phyloP scores from a whole-genome alignment of 2,888 invertebrate genomes.

The Ametastegia equiseti region DNA sequence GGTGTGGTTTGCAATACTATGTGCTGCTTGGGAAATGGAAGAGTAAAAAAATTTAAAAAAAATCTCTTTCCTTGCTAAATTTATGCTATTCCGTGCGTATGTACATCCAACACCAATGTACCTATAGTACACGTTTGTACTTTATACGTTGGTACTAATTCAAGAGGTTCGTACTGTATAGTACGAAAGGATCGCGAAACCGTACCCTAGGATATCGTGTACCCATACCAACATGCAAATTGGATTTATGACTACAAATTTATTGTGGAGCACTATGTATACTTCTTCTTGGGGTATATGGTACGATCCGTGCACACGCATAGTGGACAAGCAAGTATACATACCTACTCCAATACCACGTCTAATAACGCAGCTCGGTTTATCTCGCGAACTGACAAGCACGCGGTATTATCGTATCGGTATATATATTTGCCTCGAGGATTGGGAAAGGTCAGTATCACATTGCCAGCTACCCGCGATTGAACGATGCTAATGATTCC shows the following conservation, averaged over 20 bases:
- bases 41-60: too few relatives aligned
- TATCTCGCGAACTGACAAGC: background rate
- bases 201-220: background rate
- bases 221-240: constrained; percentile 16
- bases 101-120: background rate
- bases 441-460: background rate
- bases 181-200: background rate
- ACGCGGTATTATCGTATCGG: background rate
- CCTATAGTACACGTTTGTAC: background rate
- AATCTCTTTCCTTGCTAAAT: background rate
- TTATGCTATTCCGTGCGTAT: background rate
- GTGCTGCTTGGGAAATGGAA: background rate
- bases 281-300: too few relatives aligned
- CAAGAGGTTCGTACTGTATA: background rate
- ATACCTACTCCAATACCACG: too few relatives aligned
- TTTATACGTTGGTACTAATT: background rate
- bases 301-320: background rate
- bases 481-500: background rate
- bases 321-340: background rate
- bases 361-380: too few relatives aligned
- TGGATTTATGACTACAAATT: constrained; percentile 27
- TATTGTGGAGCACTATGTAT: background rate
- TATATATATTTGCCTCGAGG: background rate
- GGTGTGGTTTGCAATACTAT: too few relatives aligned
- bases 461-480: too few relatives aligned